phyloP scores from a whole-genome alignment of 2,113 vertebrate species.

The Guaruba guarouba region DNA sequence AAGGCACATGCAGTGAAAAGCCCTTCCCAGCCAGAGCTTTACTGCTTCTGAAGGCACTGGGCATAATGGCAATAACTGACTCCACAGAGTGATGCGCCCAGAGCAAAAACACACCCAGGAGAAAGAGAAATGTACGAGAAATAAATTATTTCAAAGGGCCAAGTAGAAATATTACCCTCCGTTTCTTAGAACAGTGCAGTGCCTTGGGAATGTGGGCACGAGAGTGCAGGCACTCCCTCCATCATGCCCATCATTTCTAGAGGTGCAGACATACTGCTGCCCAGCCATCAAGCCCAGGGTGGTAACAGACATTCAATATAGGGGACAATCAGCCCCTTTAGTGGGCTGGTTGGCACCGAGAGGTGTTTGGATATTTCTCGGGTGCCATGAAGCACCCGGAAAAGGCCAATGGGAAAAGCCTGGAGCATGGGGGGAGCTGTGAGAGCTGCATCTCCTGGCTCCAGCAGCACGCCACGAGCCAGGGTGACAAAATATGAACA shows the following conservation, averaged over 20 bases:
- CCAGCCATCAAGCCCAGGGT: neutral
- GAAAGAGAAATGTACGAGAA: neutral
- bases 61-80: neutral
- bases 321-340: neutral
- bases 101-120: neutral
- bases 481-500: neutral
- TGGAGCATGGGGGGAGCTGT: neutral
- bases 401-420: neutral
- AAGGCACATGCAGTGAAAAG: neutral
- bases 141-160: neutral
- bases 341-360: rapidly evolving
- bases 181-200: neutral
- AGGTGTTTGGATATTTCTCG: neutral
- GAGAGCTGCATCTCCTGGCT: neutral
- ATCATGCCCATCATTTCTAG: rapidly evolving
- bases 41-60: neutral
- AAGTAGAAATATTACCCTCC: neutral
- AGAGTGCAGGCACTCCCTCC: neutral
- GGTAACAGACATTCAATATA: rapidly evolving
- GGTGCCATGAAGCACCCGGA: rapidly evolving
- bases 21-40: neutral
- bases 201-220: rapidly evolving
- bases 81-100: rapidly evolving
- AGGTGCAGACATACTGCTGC: rapidly evolving
- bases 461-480: neutral